phyloP scores from a whole-genome alignment of 1,140 invertebrate species.

The Spodoptera frugiperda region DNA sequence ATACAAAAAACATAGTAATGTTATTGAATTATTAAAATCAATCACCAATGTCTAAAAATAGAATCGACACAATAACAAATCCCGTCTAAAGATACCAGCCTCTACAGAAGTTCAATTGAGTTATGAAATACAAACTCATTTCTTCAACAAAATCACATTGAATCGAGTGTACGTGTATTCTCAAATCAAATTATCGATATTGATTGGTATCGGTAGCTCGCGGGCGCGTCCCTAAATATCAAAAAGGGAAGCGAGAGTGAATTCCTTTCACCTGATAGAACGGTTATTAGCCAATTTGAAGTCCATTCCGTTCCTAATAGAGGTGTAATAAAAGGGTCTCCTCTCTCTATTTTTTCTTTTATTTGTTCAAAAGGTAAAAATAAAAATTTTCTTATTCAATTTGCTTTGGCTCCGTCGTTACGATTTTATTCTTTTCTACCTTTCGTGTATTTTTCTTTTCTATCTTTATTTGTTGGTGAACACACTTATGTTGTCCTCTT shows the following conservation, averaged over 20 bases:
- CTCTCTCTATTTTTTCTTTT: constrained; percentile 75
- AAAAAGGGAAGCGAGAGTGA: constrained; percentile 80
- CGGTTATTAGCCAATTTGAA: constrained; percentile 85
- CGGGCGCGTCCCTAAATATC: constrained; percentile 55
- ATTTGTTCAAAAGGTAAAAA: constrained; percentile 71
- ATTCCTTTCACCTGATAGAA: constrained; percentile 85
- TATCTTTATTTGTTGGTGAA: constrained; percentile 1
- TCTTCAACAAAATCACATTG: constrained; percentile 17
- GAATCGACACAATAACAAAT: neutral
- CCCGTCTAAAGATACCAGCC: neutral
- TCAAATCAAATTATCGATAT: constrained; percentile 41
- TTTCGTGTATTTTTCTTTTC: constrained; percentile 44
- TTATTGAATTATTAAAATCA: too few species aligned
- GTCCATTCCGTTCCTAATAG: constrained; percentile 83
- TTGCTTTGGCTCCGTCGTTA: constrained; percentile 61
- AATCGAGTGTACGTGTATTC: constrained; percentile 12
- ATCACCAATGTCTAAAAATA: too few species aligned
- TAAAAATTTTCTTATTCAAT: constrained; percentile 83
- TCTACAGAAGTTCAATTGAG: neutral
- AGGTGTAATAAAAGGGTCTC: constrained; percentile 82
- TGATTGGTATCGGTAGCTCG: constrained; percentile 33
- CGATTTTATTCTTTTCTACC: constrained; percentile 56
- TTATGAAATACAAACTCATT: constrained; percentile 30
- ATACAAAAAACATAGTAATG: too few species aligned
- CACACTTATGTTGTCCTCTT: neutral